Base-by-base conservation (phyloP, 2,797 vertebrate genomes). In the Myotis daubentonii region DNA sequence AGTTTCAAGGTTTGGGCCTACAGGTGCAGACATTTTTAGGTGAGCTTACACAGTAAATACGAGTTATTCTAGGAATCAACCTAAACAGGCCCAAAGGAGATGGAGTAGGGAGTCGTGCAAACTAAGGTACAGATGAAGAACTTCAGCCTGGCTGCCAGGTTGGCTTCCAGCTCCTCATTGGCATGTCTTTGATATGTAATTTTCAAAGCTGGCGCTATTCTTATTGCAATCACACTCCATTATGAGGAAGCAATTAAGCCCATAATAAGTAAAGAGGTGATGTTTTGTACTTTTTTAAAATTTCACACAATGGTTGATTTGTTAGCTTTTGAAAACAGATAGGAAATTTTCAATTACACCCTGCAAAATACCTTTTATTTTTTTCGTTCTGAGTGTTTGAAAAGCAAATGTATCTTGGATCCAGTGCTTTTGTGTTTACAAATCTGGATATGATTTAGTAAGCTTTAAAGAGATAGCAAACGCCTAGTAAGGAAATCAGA, bases 381-480 rank as follows among this genome's bases (percentile, higher is more conserved):
- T 55, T 8, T 57, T 10, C 95, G 93, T 96, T 97, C 95, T 74
- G 81, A 94, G 79, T 96, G 83, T 94, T 93, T 96, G 91, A 94
- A 94, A 96, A 96, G 94, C 95, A 96, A 96, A 97, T 92, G 93
- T 89, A 93, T 97, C 95, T 94, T 95, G 87, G 96, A 97, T 85
- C 94, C 91, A 47, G 16, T 85, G 79, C 94, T 93, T 98, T 97
- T 97, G 96, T 98, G 97, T 98, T 98, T 97, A 95, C 97, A 97
- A 97, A 97, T 97, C 96, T 97, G 95, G 96, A 81, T 89, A 87
- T 96, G 97, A 98, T 98, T 98, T 98, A 98, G 98, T 98, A 97
- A 98, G 96, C 97, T 97, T 94, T 94, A 96, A 97, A 91, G 97
- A 97, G 97, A 97, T 86, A 97, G 97, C 75, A 89, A 96, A 96